These are phyloP conservation scores for Rhabditophanes sp. DNA, from an alignment of 2,888 invertebrate genomes.

Conservation along the genomic window DNA sequence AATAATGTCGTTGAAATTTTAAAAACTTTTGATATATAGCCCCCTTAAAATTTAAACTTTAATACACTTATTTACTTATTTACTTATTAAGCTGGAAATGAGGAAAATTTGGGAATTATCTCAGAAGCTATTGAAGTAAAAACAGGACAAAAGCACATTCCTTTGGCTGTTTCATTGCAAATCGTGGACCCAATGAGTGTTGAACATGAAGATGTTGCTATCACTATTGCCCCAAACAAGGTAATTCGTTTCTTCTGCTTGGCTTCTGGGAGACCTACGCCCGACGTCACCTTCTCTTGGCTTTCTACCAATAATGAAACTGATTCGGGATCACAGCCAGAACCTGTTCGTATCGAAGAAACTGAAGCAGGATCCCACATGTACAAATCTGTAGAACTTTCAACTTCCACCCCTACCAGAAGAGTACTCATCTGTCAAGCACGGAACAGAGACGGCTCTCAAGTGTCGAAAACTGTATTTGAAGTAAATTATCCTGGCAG, in stretches of 20 bases:
- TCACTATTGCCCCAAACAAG: conserved; percentile 32
- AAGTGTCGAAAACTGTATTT: background rate
- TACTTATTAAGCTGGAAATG: conserved; percentile 24
- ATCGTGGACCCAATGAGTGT: conserved; percentile 24
- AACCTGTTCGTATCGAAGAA: conserved; percentile 8
- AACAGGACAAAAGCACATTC: conserved; percentile 40
- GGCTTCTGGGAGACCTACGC: conserved; percentile 39
- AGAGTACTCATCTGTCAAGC: conserved; percentile 36
- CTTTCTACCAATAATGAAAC: conserved; percentile 28
- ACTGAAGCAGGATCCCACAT: conserved; percentile 14
- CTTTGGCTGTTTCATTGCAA: conserved; percentile 30
- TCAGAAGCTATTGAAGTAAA: conserved; percentile 39
- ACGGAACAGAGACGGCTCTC: conserved; percentile 34
- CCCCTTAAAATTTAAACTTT: background rate
- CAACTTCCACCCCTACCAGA: conserved; percentile 30
- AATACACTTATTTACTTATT: conserved; percentile 9
- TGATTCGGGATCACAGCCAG: conserved; percentile 3
- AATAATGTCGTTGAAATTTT: background rate
- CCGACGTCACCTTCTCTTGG: conserved; percentile 39
- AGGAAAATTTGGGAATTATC: conserved; percentile 41
- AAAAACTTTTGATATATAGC: background rate
- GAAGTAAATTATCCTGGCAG: no score
- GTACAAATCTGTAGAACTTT: conserved; percentile 30
- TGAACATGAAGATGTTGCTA: conserved; percentile 10
- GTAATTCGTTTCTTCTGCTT: conserved; percentile 39